These are phyloP conservation scores for Chromis chromis DNA, from an alignment of 2,797 vertebrate species.

Conservation along the genomic window DNA sequence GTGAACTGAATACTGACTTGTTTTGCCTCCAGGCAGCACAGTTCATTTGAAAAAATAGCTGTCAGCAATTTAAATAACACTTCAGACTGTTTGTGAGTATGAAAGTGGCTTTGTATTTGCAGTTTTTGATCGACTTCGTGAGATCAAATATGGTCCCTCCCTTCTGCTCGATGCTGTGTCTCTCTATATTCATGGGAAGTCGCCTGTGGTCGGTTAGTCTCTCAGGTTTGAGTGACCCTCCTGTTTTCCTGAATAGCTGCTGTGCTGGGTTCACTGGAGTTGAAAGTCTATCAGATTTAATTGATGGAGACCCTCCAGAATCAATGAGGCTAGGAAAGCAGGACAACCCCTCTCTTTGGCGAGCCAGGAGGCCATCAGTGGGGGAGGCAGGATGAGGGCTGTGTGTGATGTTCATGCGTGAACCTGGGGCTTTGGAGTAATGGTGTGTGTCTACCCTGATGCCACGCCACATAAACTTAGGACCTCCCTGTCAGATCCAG, in stretches of 20 bases:
- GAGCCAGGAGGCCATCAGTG: slow-evolving; percentile 72
- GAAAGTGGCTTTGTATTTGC: slow-evolving; percentile 39
- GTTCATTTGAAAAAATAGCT: slow-evolving; percentile 37
- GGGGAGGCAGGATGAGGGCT: slow-evolving; percentile 58
- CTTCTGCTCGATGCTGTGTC: slow-evolving; percentile 48
- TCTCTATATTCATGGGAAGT: slow-evolving; percentile 51
- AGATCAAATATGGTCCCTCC: slow-evolving; percentile 41
- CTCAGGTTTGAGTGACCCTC: slow-evolving; percentile 48
- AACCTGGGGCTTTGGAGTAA: slow-evolving; percentile 78
- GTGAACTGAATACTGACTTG: slow-evolving; percentile 45
- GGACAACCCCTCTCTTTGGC: slow-evolving; percentile 77
- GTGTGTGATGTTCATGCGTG: slow-evolving; percentile 75
- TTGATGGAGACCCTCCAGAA: slow-evolving; percentile 81
- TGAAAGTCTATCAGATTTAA: slow-evolving; percentile 80
- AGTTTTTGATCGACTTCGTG: slow-evolving; percentile 50
- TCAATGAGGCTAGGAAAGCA: slow-evolving; percentile 80
- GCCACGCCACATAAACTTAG: slow-evolving; percentile 81
- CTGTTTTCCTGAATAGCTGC: slow-evolving; percentile 61
- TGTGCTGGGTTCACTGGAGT: slow-evolving; percentile 65
- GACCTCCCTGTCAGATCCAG: slow-evolving; percentile 75
- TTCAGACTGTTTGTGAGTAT: slow-evolving; percentile 38
- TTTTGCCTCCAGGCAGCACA: slow-evolving; percentile 30
- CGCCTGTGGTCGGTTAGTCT: slow-evolving; percentile 38
- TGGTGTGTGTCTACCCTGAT: slow-evolving; percentile 79
- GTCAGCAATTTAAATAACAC: slow-evolving; percentile 46